phyloP scores from a whole-genome alignment of 2,797 vertebrate genomes.

The Rhabdomys pumilio region DNA sequence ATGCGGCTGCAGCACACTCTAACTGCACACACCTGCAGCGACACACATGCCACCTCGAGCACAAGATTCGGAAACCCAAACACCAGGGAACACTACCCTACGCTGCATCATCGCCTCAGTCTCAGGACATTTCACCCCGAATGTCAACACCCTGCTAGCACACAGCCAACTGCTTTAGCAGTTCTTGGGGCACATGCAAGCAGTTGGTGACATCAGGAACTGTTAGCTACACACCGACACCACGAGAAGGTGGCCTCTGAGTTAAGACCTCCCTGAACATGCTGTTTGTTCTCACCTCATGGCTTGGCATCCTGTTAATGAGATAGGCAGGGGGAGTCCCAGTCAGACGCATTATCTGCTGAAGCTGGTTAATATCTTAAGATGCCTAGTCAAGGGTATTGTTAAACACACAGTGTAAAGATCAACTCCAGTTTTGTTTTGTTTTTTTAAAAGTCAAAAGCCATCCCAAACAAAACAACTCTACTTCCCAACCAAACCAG shows the following conservation, averaged over 20 bases:
- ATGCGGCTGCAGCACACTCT: neutral
- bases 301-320: constrained; percentile 99
- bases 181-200: constrained; percentile 82
- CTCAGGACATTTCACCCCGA: constrained; percentile 2
- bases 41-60: neutral
- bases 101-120: neutral
- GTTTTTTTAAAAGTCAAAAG: constrained; percentile 81
- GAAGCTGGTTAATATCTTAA: constrained; percentile 99
- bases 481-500: constrained; percentile 28
- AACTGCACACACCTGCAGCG: neutral
- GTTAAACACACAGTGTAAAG: constrained; percentile 89
- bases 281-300: constrained; percentile 95
- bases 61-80: constrained; percentile 16
- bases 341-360: constrained; percentile 99
- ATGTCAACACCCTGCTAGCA: neutral
- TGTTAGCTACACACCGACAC: constrained; percentile 7
- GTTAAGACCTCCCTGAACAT: constrained; percentile 70
- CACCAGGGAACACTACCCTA: neutral
- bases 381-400: constrained; percentile 96
- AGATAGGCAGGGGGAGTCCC: constrained; percentile 98
- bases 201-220: neutral
- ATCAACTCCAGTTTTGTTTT: constrained; percentile 83
- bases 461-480: constrained; percentile 79
- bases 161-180: neutral
- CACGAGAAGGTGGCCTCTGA: constrained; percentile 58